A percentile compares a stretch with the other conserved stretches of the same genome.
phyloP scores from a whole-genome alignment of 2,888 invertebrate genomes.

The Liodrosophila aerea region DNA sequence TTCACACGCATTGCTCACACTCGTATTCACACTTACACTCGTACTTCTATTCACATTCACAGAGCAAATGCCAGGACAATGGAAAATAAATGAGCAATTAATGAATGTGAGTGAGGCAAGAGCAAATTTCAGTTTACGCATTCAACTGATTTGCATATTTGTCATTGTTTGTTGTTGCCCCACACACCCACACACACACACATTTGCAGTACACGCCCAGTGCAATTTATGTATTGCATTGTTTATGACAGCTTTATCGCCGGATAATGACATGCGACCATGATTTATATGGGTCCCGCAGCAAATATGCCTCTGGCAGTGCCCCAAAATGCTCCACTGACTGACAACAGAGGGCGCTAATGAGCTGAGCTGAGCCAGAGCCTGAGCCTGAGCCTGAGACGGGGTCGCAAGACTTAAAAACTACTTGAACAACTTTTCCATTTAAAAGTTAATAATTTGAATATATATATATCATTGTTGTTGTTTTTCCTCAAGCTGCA shows the following conservation, averaged over 20 bases:
- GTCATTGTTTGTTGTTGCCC: conserved; percentile 47
- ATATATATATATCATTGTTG: conserved; percentile 1
- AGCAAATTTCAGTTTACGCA: conserved; percentile 25
- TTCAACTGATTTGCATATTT: conserved; percentile 68
- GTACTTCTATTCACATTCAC: background rate
- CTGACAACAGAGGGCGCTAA: conserved; percentile 49
- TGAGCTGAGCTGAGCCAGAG: no score
- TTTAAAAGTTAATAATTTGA: conserved; percentile 59
- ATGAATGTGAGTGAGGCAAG: conserved; percentile 18
- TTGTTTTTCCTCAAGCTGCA: conserved; percentile 10
- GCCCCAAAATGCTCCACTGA: background rate
- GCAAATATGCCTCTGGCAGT: background rate
- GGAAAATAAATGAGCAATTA: conserved; percentile 36
- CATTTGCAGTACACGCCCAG: background rate
- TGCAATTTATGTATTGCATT: conserved; percentile 72
- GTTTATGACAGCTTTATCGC: conserved; percentile 77
- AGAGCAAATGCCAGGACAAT: conserved; percentile 15
- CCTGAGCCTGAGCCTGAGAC: no score
- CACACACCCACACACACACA: background rate
- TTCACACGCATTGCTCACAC: background rate
- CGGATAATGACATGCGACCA: conserved; percentile 66
- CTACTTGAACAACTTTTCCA: conserved; percentile 53
- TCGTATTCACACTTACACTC: background rate
- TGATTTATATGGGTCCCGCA: conserved; percentile 58
- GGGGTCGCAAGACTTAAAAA: conserved; percentile 32